Percentiles rank a stretch among this genome's conserved stretches.
Evolutionary conservation across 2,113 vertebrate species (phyloP).

Genomic region (Cercocebus atys): DNA sequence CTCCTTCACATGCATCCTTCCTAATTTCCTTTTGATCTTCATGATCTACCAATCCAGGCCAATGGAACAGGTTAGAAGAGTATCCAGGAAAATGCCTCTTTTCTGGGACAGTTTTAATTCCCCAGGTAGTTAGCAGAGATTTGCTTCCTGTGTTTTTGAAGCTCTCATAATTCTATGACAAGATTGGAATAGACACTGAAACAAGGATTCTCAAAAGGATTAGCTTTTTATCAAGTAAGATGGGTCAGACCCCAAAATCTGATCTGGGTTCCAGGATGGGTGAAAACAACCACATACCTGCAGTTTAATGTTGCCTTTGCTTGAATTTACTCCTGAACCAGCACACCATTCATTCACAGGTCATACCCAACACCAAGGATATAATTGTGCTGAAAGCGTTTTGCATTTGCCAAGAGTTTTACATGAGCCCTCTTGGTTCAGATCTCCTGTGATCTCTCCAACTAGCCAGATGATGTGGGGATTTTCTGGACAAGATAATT

Average conservation of each 20-base stretch:
- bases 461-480: neutral
- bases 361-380: no score
- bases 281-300: neutral
- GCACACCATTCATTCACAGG: fast-evolving
- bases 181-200: neutral
- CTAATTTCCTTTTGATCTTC: neutral
- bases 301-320: neutral
- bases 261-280: neutral
- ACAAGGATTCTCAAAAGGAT: neutral
- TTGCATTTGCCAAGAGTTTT: neutral
- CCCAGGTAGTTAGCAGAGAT: neutral
- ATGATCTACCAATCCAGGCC: neutral
- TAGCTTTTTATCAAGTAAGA: neutral
- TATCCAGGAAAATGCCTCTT: neutral
- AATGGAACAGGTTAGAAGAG: neutral
- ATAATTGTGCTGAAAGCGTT: neutral
- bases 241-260: neutral
- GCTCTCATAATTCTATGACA: neutral
- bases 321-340: neutral
- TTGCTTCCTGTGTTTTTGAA: neutral
- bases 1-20: neutral
- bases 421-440: neutral
- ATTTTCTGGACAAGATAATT: neutral
- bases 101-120: neutral
- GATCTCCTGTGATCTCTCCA: neutral